Evolutionary conservation across 1,140 invertebrate species (phyloP).

Genomic region (honey bee (Apis mellifera)): DNA sequence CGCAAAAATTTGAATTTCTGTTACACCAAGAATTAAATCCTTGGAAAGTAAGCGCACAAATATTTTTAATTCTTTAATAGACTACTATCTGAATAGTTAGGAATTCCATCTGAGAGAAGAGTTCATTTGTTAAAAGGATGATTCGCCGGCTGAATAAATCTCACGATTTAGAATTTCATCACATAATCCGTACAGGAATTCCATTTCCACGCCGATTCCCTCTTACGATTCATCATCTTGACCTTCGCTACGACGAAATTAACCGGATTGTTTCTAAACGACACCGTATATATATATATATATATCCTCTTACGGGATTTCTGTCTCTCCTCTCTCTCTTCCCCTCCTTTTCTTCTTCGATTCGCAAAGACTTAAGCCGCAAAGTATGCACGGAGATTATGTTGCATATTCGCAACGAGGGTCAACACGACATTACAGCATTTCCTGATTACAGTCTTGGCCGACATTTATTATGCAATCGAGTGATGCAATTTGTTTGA

Average conservation of each 20-base stretch:
- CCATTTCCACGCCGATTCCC: slow-evolving; percentile 2
- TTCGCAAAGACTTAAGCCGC: background rate
- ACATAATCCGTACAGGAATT: background rate
- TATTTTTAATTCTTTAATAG: no score
- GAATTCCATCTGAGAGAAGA: background rate
- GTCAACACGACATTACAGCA: background rate
- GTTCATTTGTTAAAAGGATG: background rate
- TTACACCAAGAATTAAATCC: no score
- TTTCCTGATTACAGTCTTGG: slow-evolving; percentile 28
- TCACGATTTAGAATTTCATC: slow-evolving; percentile 16
- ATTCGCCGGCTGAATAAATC: background rate
- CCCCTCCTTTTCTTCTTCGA: background rate
- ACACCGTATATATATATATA: slow-evolving; percentile 48
- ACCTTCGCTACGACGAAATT: slow-evolving; percentile 53
- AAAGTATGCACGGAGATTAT: slow-evolving; percentile 15
- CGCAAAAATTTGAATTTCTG: no score
- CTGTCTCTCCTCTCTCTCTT: background rate
- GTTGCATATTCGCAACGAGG: slow-evolving; percentile 35
- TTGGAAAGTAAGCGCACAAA: no score
- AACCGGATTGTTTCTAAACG: slow-evolving; percentile 65
- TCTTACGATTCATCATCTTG: slow-evolving; percentile 25
- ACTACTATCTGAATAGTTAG: no score
- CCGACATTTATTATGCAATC: slow-evolving; percentile 7
- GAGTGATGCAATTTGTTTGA: background rate
- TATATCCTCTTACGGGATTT: slow-evolving; percentile 59